Evolutionary conservation across 2,113 vertebrate genomes (phyloP).

Genomic region (Picathartes gymnocephalus): DNA sequence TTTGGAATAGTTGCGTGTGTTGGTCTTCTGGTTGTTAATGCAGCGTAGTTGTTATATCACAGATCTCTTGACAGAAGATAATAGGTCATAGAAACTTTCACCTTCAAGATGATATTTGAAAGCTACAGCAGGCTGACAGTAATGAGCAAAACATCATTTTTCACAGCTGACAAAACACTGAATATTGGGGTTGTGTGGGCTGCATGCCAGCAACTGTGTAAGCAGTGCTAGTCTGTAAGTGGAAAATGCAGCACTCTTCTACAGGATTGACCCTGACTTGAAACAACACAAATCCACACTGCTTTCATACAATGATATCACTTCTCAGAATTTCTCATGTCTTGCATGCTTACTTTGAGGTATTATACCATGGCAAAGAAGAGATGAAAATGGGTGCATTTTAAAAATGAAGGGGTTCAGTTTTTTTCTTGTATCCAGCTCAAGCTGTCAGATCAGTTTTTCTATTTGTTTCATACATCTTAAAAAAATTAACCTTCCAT

Average conservation of each 20-base stretch:
- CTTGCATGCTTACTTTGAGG: neutral
- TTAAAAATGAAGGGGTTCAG: fast-evolving
- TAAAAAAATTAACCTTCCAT: neutral
- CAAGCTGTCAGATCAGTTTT: neutral
- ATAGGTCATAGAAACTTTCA: neutral
- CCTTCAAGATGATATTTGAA: neutral
- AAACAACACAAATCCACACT: neutral
- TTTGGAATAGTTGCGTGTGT: neutral
- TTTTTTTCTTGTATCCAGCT: neutral
- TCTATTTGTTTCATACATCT: neutral
- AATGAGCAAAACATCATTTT: neutral
- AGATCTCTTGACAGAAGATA: neutral
- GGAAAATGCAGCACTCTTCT: neutral
- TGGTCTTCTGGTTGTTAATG: neutral
- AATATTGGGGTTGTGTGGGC: neutral
- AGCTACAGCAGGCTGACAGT: neutral
- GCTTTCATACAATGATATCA: neutral
- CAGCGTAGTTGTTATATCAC: neutral
- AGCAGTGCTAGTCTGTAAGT: neutral
- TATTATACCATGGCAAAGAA: neutral
- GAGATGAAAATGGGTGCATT: neutral
- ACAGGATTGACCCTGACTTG: neutral
- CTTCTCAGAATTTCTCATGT: neutral
- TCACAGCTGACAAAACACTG: neutral
- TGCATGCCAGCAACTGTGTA: neutral